These are phyloP conservation scores for Gymnodraco acuticeps DNA, from an alignment of 2,797 vertebrate genomes.

Conservation along the genomic window DNA sequence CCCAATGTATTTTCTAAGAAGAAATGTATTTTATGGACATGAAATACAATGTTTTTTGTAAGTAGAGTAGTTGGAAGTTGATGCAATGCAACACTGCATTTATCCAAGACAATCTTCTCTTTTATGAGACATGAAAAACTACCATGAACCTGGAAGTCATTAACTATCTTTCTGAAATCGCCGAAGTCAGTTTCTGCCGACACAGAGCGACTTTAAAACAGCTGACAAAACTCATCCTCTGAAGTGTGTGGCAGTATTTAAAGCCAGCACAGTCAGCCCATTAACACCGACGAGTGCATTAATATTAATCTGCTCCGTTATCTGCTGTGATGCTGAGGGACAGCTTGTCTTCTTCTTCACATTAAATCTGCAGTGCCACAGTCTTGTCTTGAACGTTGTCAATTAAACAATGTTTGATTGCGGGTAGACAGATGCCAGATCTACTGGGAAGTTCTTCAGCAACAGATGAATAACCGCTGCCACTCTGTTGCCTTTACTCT, in stretches of 20 bases:
- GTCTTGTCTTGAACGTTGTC: not conserved
- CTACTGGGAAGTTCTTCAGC: no score
- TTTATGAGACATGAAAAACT: not conserved
- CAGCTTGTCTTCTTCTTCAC: conserved; percentile 4
- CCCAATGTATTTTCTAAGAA: not conserved
- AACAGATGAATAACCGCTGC: not conserved
- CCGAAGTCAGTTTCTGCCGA: conserved; percentile 8
- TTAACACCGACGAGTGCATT: conserved; percentile 29
- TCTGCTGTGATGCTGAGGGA: conserved; percentile 11
- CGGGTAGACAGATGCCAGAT: not conserved
- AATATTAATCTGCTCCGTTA: conserved; percentile 44
- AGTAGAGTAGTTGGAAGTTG: not conserved
- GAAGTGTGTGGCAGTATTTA: conserved; percentile 8
- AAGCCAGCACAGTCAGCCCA: conserved; percentile 33
- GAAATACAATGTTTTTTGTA: not conserved
- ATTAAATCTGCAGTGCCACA: not conserved
- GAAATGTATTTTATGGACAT: not conserved
- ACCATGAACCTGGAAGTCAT: not conserved
- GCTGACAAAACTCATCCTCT: conserved; percentile 44
- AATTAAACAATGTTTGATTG: not conserved
- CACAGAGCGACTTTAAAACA: not conserved
- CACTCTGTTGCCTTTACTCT: conserved; percentile 1
- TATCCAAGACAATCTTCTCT: not conserved
- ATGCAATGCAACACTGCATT: not conserved
- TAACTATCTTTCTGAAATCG: not conserved